Evolutionary conservation across 1,140 invertebrate species (phyloP).

Genomic region (Drosophila nikananu): DNA sequence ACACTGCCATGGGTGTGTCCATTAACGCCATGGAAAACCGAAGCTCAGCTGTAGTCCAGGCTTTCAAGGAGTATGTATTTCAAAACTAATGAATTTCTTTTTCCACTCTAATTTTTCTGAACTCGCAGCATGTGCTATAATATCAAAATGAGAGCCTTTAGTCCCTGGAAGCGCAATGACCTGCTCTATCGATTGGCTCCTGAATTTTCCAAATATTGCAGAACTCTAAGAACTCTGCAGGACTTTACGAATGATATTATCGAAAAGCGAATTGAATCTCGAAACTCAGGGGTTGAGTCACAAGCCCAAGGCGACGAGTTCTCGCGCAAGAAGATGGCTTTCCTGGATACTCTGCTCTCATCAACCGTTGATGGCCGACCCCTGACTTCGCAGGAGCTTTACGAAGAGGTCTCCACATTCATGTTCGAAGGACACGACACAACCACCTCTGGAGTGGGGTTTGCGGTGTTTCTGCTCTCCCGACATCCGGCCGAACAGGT

Average conservation of each 20-base stretch:
- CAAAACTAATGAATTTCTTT: not conserved
- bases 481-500: slow-evolving; percentile 80
- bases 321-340: slow-evolving; percentile 68
- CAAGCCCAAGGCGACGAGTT: slow-evolving; percentile 42
- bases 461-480: slow-evolving; percentile 77
- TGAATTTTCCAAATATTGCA: slow-evolving; percentile 44
- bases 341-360: slow-evolving; percentile 75
- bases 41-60: slow-evolving; percentile 59
- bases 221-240: slow-evolving; percentile 57
- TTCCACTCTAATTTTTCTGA: not conserved
- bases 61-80: slow-evolving; percentile 69
- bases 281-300: not conserved
- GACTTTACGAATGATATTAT: slow-evolving; percentile 79
- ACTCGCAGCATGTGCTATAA: slow-evolving; percentile 59
- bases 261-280: slow-evolving; percentile 59
- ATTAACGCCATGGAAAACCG: slow-evolving; percentile 78
- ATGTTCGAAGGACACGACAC: slow-evolving; percentile 89
- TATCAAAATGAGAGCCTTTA: slow-evolving; percentile 70
- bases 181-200: slow-evolving; percentile 44
- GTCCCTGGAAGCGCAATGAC: slow-evolving; percentile 57
- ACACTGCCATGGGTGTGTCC: slow-evolving; percentile 78
- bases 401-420: slow-evolving; percentile 91
- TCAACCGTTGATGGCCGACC: slow-evolving; percentile 86
- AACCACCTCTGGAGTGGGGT: slow-evolving; percentile 83
- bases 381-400: slow-evolving; percentile 88